Evolutionary conservation across 2,797 vertebrate species (phyloP).

Genomic region (Denticeps clupeoides): DNA sequence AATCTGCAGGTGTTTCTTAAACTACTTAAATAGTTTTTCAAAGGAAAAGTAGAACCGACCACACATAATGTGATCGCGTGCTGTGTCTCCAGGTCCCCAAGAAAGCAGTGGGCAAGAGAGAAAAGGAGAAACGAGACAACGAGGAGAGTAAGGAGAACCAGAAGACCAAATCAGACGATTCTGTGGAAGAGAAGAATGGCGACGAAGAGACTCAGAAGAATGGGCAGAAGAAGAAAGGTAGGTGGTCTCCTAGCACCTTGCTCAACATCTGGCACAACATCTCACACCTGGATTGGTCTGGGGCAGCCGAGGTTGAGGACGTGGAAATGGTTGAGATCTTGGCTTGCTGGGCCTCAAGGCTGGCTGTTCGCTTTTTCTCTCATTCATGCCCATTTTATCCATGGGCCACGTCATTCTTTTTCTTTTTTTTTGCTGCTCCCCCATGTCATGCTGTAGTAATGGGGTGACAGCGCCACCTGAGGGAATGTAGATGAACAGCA

Average conservation of each 20-base stretch:
- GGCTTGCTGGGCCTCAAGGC: too few species aligned
- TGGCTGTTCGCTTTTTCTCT: too few species aligned
- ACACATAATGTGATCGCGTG: neutral
- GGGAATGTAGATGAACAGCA: neutral
- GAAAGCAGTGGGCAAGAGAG: constrained; percentile 70
- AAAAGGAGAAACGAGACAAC: constrained; percentile 84
- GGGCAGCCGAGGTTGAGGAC: too few species aligned
- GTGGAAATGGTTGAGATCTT: too few species aligned
- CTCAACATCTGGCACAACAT: too few species aligned
- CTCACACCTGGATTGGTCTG: too few species aligned
- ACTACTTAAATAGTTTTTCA: too few species aligned
- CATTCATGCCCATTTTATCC: too few species aligned
- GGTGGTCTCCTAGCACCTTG: neutral
- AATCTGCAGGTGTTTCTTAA: too few species aligned
- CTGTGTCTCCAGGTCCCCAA: constrained; percentile 53
- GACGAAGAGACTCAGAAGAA: constrained; percentile 87
- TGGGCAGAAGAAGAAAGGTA: constrained; percentile 88
- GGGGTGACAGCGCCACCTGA: too few species aligned
- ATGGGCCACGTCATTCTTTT: constrained; percentile 3
- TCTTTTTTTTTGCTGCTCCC: neutral
- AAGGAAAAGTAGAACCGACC: too few species aligned
- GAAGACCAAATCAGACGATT: constrained; percentile 89
- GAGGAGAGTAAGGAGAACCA: constrained; percentile 92
- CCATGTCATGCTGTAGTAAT: neutral
- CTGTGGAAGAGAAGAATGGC: constrained; percentile 89